Evolutionary conservation across 92 coral and sea anemone genomes (phyloP), one percentile per base, ranked within the genome.

Genomic region (Palythoa grandis): DNA sequence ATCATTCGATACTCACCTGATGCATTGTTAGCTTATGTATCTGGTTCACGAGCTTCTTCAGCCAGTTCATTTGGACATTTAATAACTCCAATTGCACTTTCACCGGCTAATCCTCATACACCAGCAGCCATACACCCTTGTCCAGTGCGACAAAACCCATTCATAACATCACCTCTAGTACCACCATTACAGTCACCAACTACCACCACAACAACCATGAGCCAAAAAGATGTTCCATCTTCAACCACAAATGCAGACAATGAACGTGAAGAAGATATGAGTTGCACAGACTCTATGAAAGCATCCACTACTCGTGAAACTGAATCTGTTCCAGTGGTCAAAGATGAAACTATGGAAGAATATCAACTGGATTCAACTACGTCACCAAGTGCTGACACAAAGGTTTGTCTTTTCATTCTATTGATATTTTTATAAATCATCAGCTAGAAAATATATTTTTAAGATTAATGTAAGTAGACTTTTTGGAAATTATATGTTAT

Each of bases 21-120:
- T 86, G 95, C 99, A 35, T 84, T 97, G 52, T 90, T 92, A 25
- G 99, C 98, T 70, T 93, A 91, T 79, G 91, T 97, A 11, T 91
- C 91, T 23, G 95, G 97, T 37, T 85, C 96, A 20, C 91, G 99
- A 63, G 82, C 91, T 19, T 95, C 99, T 29, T 97, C 99, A 15
- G 95, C 97, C 35, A 98, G 99, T 56, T 97, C 99, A 37, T 95
- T 95, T 89, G 99, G 99, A 47, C 99, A 97, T 84, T 79, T 97
- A 75, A 69, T 88, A 37, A 97, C 98, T 69, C 98, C 98, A 2
- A 82, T 91, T 70, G 95, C 92, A 22, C 92, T 94, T 56, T 90
- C 92, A 48, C 88, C 90, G 43, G 91, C 82, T 19, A 77, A 77
- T 57, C 70, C 88, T 83, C 92, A 88, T 73, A 82, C 88, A 61